Conservation (phyloP, 92 coral and sea anemone genomes). For the Epizoanthus rinbou region DNA sequence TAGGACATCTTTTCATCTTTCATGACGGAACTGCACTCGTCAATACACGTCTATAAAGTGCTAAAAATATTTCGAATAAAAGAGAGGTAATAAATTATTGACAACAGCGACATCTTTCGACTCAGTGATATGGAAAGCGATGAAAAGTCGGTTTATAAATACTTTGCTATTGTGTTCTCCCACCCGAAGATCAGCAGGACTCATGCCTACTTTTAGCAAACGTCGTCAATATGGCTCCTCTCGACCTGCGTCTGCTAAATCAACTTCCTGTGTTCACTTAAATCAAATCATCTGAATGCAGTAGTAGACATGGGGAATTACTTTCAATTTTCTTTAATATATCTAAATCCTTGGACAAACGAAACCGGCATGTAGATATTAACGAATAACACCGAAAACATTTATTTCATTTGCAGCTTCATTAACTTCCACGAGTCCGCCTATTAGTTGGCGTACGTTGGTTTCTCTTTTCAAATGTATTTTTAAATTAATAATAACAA, state of each 20-base stretch:
- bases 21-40: neutral
- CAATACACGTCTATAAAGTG: neutral
- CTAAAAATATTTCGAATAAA: neutral
- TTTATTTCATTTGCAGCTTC: neutral
- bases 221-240: too few relatives aligned
- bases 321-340: constrained; percentile 1
- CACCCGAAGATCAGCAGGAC: neutral
- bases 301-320: neutral
- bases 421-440: neutral
- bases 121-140: neutral
- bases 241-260: neutral
- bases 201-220: neutral
- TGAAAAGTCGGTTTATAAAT: too few relatives aligned
- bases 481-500: neutral
- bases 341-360: neutral
- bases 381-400: neutral
- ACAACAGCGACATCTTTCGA: neutral
- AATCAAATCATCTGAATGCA: neutral
- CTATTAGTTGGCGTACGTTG: neutral
- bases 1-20: too few relatives aligned
- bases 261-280: neutral
- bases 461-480: neutral
- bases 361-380: neutral
- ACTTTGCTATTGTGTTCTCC: neutral
- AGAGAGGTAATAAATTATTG: constrained; percentile 1